A percentile compares a stretch with the other conserved stretches of the same genome.
These are phyloP conservation scores for Scelioninae gen. 2 DNA, from an alignment of 2,888 invertebrate genomes.

Conservation along the genomic window DNA sequence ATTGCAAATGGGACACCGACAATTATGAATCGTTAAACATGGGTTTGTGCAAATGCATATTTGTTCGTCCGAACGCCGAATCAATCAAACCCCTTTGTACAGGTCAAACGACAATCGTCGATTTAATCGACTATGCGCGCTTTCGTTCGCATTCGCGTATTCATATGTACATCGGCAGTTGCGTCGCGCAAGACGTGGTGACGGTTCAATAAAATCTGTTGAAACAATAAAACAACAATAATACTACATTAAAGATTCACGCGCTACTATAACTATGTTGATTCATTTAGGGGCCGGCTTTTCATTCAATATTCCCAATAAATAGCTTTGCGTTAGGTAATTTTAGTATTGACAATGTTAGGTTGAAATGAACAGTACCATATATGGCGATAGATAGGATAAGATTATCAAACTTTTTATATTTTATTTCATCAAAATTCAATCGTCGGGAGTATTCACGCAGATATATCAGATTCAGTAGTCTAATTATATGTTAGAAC, in stretches of 20 bases:
- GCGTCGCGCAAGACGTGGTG: conserved; percentile 67
- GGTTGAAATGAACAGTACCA: conserved; percentile 20
- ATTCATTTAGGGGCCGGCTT: conserved; percentile 62
- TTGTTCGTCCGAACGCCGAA: too few relatives aligned
- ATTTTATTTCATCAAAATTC: too few relatives aligned
- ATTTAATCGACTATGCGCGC: conserved; percentile 38
- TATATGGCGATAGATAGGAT: neutral
- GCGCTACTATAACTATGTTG: conserved; percentile 69
- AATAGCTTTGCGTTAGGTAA: conserved; percentile 4
- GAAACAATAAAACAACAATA: conserved; percentile 75
- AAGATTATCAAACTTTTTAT: too few relatives aligned
- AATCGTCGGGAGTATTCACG: too few relatives aligned
- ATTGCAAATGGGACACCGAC: too few relatives aligned
- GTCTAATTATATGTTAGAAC: too few relatives aligned
- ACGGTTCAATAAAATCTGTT: conserved; percentile 74
- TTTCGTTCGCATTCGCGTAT: neutral
- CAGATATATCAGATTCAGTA: too few relatives aligned
- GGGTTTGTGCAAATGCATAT: too few relatives aligned
- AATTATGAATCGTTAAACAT: too few relatives aligned
- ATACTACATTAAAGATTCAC: conserved; percentile 70
- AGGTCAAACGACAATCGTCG: too few relatives aligned
- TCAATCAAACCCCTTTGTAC: too few relatives aligned
- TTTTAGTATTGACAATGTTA: conserved; percentile 52
- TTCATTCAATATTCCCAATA: conserved; percentile 44
- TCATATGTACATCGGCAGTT: conserved; percentile 51